phyloP scores from a whole-genome alignment of 2,888 invertebrate genomes.

The Calliopum simillimum region DNA sequence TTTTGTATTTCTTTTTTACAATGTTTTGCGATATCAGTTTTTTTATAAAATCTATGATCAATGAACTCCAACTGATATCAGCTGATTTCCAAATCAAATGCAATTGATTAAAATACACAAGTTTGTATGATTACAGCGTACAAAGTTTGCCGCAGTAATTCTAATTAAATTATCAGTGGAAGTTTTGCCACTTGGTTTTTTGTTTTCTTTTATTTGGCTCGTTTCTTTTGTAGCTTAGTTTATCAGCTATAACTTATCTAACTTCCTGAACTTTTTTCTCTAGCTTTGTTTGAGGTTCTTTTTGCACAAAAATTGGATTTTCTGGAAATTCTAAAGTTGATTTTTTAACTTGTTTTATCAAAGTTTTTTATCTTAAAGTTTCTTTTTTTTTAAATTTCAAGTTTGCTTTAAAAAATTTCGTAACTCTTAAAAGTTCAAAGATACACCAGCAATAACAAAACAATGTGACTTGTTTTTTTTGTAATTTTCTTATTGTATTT shows the following conservation, averaged over 20 bases:
- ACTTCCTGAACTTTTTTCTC: not conserved
- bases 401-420: no score
- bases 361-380: not conserved
- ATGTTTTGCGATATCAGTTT: not conserved
- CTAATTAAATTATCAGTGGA: not conserved
- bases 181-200: not conserved
- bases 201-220: not conserved
- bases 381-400: not conserved
- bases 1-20: not conserved
- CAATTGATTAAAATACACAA: not conserved
- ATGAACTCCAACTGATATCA: constrained; percentile 11
- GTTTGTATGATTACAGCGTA: not conserved
- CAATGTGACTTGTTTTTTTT: constrained; percentile 19
- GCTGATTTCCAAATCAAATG: not conserved
- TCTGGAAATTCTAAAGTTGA: not conserved
- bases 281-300: not conserved
- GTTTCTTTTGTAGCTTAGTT: not conserved
- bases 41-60: not conserved
- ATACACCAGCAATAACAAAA: not conserved
- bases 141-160: not conserved
- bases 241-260: not conserved
- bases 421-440: no score
- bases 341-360: not conserved
- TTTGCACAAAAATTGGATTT: not conserved
- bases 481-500: not conserved